phyloP scores from a whole-genome alignment of 2,113 vertebrate genomes.

The Gracilinanus agilis region DNA sequence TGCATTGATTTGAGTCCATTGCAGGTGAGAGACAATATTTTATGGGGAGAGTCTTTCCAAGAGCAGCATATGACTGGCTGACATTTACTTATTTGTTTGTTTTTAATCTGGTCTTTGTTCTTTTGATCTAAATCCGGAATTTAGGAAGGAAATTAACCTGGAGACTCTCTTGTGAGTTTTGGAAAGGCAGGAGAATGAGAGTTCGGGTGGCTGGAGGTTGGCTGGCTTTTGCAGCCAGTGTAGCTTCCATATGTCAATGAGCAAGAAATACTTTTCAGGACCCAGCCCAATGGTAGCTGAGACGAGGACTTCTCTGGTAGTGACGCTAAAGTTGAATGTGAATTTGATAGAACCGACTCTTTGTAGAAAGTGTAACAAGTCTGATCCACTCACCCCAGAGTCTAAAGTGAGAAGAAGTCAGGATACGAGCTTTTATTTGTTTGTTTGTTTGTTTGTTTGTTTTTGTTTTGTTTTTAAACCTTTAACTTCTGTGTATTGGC shows the following conservation, averaged over 20 bases:
- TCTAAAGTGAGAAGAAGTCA: not conserved
- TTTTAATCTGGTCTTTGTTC: not conserved
- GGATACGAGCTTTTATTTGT: no score
- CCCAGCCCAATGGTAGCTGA: no score
- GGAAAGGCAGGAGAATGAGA: no score
- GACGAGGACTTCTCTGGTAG: not conserved
- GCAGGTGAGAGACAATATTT: not conserved
- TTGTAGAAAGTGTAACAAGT: not conserved
- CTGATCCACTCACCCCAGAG: not conserved
- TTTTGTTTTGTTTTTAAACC: no score
- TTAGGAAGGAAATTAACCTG: not conserved
- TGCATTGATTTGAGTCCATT: not conserved
- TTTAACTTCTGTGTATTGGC: no score
- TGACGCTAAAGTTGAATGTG: not conserved
- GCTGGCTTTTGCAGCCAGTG: no score
- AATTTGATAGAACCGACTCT: not conserved
- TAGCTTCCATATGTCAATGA: no score
- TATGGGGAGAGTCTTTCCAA: not conserved
- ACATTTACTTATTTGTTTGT: not conserved
- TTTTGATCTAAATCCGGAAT: not conserved
- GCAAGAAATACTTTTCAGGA: no score
- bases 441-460: no score
- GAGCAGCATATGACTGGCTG: not conserved
- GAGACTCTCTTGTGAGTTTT: no score
- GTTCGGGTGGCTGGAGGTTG: no score